Base-by-base conservation (phyloP, 2,113 vertebrate genomes). In the Hucho hucho region DNA sequence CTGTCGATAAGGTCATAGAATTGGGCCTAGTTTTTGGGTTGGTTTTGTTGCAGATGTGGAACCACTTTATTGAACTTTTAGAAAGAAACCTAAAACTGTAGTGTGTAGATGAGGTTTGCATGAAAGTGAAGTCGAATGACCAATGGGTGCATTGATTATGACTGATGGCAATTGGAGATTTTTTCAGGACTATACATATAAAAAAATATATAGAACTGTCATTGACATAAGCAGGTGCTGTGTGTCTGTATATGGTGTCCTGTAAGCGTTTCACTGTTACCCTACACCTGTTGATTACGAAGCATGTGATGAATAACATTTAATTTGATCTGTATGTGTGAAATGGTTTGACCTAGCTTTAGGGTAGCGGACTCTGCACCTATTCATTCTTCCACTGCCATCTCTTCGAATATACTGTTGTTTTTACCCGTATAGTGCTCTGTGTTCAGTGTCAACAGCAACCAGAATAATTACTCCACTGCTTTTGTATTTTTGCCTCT, bases 351-450 rank as follows among this genome's bases (percentile, higher is more conserved):
- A 87, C 76, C 87, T 82, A 53, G 61, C 64, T 64, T 74, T 53
- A 61, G 67, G 32, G 66, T 32, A 71, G 77, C 13, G 18, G 78
- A 81, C 83, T 65, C 37, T 75, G 49, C 90, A 92, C 89, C 89
- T 92, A 90, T 89, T 89, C 83, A 74, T 88, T 90, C 85, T 76
- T 73, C 76, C 75, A 70, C 63, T 76, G 78, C 28, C 64, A 53
- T 65, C 29, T 49, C 73, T 68, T 9, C 32, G 26, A 74, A 69
- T 77, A 47, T 66, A 70, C 64, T 53, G 72, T 49, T 78, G 80
- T 83, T 85, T 84, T 80, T 78, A 84, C 84, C 81, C 81, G 67
- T 58, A 69, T 53, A 63, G 56, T 80, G 81, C 83, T 74, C 78
- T 82, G 83, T 76, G 47, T 20, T 0, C 28, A 32, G 67, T 80